These are phyloP conservation scores for Ficedula albicollis DNA, from an alignment of 2,797 vertebrate species.

Conservation along the genomic window DNA sequence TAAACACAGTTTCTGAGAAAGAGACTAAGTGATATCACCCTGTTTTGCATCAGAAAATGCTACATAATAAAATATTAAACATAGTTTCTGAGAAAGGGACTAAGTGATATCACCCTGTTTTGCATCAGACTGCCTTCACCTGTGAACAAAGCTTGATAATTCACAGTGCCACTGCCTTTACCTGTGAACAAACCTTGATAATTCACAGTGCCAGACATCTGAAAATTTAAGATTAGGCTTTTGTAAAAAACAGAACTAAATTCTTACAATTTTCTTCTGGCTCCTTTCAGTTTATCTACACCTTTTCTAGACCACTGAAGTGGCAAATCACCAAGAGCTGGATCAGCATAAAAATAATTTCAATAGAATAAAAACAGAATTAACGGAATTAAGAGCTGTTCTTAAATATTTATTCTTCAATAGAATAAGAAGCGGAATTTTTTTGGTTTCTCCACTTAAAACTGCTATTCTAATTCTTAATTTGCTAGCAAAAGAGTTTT, in stretches of 20 bases:
- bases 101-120: background rate
- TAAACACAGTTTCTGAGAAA: background rate
- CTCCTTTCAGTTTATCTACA: background rate
- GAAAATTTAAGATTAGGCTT: background rate
- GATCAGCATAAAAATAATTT: background rate
- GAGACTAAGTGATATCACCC: too few relatives aligned
- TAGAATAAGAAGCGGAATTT: background rate
- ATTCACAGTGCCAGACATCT: background rate
- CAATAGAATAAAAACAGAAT: background rate
- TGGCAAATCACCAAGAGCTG: background rate
- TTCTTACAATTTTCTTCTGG: background rate
- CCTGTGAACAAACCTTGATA: background rate
- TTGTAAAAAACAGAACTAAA: background rate
- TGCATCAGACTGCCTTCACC: background rate
- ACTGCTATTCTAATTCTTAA: background rate
- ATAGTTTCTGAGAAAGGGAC: too few relatives aligned
- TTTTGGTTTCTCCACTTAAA: background rate
- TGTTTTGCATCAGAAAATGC: too few relatives aligned
- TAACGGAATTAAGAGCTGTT: background rate
- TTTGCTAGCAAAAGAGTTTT: background rate
- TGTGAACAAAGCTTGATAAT: background rate
- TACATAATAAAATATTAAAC: background rate
- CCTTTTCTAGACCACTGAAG: background rate
- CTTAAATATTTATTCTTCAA: background rate
- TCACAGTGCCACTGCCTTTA: background rate